Evolutionary conservation across 2,888 invertebrate genomes (phyloP).

Genomic region (Tenthredo mesomela): DNA sequence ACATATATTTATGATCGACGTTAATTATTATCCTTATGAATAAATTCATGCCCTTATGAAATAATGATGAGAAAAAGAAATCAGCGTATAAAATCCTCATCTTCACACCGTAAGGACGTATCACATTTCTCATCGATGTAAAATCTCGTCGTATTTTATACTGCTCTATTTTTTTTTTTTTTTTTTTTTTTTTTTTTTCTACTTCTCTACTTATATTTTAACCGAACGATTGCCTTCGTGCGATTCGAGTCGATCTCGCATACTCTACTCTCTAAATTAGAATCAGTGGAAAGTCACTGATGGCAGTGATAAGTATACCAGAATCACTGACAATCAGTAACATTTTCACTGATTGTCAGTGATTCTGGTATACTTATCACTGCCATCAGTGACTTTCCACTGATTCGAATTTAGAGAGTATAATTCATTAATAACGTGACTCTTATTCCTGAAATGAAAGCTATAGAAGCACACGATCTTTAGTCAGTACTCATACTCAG

Average conservation of each 20-base stretch:
- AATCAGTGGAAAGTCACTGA: too few relatives aligned
- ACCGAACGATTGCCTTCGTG: not conserved
- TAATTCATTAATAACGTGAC: not conserved
- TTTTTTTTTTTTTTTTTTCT: not conserved
- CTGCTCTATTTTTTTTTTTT: not conserved
- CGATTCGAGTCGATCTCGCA: not conserved
- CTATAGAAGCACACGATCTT: not conserved
- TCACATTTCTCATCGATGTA: conserved; percentile 69
- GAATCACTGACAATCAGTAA: too few relatives aligned
- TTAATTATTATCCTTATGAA: not conserved
- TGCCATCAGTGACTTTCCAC: too few relatives aligned
- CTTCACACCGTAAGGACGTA: conserved; percentile 22
- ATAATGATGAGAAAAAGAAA: not conserved
- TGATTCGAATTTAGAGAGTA: too few relatives aligned
- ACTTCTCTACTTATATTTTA: not conserved
- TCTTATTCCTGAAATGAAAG: not conserved
- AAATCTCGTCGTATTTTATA: conserved; percentile 66
- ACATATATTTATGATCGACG: too few relatives aligned
- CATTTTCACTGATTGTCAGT: too few relatives aligned
- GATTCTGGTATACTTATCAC: too few relatives aligned
- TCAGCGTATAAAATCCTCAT: not conserved
- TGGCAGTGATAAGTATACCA: too few relatives aligned
- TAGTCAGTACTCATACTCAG: not conserved
- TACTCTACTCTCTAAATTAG: too few relatives aligned
- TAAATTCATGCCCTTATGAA: not conserved